Evolutionary conservation across 2,888 invertebrate species (phyloP), one percentile per base, ranked within the genome.

Genomic region (Phytoseiulus persimilis): DNA sequence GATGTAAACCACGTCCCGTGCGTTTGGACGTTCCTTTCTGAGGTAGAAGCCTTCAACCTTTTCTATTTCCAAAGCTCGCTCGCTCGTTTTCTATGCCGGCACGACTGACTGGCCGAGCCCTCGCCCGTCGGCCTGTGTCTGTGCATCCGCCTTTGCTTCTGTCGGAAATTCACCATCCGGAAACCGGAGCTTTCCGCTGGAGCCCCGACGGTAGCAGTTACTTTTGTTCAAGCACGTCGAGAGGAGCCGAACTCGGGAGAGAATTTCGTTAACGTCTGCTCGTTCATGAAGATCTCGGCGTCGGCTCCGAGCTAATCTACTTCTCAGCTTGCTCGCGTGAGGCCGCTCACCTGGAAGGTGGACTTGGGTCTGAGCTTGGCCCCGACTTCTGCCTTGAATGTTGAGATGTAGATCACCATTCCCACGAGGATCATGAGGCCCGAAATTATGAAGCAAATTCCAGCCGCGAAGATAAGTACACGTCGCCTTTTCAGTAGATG

Each of bases 341-440:
- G 83, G 23, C n/a, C 28, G 87, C 45, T 87, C 33, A 87, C 91
- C 92, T 96, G 95, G 90, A 96, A 94, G 90, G 95, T 94, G 32
- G 96, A 96, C 92, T 95, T 95, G 90, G 96, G 95, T 90, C 96
- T 94, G 90, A 97, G 94, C 93, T 97, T 97, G 92, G 95, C 95
- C 87, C 96, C 96, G 89, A 97, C 95, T 94, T 97, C 97, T 18
- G 96, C 95, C 93, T 97, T 97, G 93, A 97, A 95, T 92, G 96
- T 95, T 90, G 97, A 96, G 94, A 97, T 96, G 94, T 97, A 97
- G 94, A 97, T 96, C 92, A 97, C 96, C 93, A 97, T 95, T 89
- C 96, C 97, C 91, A 96, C 95, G 92, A 97, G 94, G 96, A 97
- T 96, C 91, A 96, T 94, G 91, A 97, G 94, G 93, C 97, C 97